These are phyloP conservation scores for Caenorhabditis panamensis DNA, from an alignment of 2,888 invertebrate genomes.

Conservation along the genomic window DNA sequence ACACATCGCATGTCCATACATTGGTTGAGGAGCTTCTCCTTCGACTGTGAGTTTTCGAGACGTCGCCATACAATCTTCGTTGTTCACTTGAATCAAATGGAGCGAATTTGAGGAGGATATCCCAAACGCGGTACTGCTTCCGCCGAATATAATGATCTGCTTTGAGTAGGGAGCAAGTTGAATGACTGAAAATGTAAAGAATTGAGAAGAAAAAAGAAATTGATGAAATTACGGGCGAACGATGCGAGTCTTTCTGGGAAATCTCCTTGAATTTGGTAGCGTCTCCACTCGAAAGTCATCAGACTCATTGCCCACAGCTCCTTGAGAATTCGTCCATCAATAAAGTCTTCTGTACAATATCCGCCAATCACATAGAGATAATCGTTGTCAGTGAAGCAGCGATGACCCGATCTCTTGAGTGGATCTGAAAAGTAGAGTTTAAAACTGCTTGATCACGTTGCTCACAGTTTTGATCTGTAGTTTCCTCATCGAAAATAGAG, in stretches of 20 bases:
- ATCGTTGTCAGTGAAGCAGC: slow-evolving; percentile 73
- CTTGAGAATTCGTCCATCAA: slow-evolving; percentile 15
- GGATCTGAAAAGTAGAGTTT: slow-evolving; percentile 53
- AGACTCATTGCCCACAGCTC: slow-evolving; percentile 68
- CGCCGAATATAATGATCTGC: slow-evolving; percentile 68
- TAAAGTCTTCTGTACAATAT: slow-evolving; percentile 38
- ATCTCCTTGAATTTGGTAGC: slow-evolving; percentile 39
- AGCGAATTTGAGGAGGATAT: slow-evolving; percentile 56
- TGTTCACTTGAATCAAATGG: slow-evolving; percentile 53
- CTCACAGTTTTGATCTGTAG: neutral
- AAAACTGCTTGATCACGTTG: neutral
- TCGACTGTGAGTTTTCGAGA: slow-evolving; percentile 16
- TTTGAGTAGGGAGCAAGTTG: slow-evolving; percentile 57
- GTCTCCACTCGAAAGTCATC: slow-evolving; percentile 67
- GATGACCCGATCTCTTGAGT: slow-evolving; percentile 72
- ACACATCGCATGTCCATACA: slow-evolving; percentile 70
- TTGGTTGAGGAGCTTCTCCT: slow-evolving; percentile 16
- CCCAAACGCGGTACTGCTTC: slow-evolving; percentile 72
- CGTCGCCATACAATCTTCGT: slow-evolving; percentile 29
- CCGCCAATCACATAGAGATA: slow-evolving; percentile 77
- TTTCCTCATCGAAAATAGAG: slow-evolving; percentile 4
- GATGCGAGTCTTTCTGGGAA: slow-evolving; percentile 72
- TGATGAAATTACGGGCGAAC: slow-evolving; percentile 64
- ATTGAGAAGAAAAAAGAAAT: neutral
- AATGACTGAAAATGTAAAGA: slow-evolving; percentile 56